These are phyloP conservation scores for Nemapogon koenigi DNA, from an alignment of 2,888 invertebrate genomes.

Conservation along the genomic window DNA sequence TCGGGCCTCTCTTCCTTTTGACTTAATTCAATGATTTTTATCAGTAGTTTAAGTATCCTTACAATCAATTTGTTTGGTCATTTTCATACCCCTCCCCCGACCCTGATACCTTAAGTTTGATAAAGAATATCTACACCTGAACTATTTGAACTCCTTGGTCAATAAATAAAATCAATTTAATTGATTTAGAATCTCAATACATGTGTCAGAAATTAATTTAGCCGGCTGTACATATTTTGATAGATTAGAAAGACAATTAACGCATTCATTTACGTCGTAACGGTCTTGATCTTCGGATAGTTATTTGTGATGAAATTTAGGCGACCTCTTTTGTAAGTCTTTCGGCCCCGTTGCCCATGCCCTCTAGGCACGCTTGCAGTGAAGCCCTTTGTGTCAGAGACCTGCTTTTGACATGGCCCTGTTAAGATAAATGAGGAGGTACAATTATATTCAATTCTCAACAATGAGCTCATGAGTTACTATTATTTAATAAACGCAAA, in stretches of 20 bases:
- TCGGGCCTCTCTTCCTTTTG: no score
- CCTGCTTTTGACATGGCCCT: constrained; percentile 42
- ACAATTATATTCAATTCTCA: constrained; percentile 41
- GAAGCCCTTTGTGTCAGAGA: constrained; percentile 38
- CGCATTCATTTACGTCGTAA: constrained; percentile 15
- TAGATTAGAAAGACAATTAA: constrained; percentile 18
- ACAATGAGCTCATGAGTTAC: constrained; percentile 26
- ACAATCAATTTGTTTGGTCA: no score
- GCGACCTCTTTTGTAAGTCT: constrained; percentile 26
- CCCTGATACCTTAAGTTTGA: no score
- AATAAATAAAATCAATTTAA: no score
- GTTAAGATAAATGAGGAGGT: constrained; percentile 47
- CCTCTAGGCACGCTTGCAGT: constrained; percentile 32
- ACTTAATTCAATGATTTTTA: no score
- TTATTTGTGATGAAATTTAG: constrained; percentile 29
- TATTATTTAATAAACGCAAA: constrained; percentile 21
- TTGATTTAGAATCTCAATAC: no score
- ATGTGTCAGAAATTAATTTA: no score
- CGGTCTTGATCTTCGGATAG: constrained; percentile 22
- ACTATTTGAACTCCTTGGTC: no score
- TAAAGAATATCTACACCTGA: no score
- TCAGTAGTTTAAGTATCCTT: no score
- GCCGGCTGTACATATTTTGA: no score
- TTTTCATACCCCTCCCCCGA: no score
- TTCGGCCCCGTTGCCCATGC: constrained; percentile 28